Evolutionary conservation across 2,797 vertebrate species (phyloP).

Genomic region (Echeneis naucrates): DNA sequence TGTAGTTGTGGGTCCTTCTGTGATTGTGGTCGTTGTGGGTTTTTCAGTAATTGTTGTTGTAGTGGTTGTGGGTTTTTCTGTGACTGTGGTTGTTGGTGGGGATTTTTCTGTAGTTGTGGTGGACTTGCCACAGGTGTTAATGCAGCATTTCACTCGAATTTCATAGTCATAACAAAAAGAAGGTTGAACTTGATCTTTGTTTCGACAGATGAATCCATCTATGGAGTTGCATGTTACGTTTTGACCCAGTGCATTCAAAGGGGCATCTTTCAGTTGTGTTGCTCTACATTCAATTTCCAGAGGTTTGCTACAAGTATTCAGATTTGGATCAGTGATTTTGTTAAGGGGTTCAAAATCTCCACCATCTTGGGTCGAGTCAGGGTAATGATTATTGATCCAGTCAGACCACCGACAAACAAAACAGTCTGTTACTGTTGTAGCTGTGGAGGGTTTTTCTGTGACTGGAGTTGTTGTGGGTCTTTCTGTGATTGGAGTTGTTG

Average conservation of each 20-base stretch:
- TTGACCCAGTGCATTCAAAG: slow-evolving; percentile 73
- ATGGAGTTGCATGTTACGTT: slow-evolving; percentile 76
- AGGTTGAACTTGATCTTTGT: slow-evolving; percentile 55
- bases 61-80: neutral
- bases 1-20: accelerated
- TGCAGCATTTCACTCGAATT: slow-evolving; percentile 84
- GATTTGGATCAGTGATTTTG: slow-evolving; percentile 72
- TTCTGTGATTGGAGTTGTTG: neutral
- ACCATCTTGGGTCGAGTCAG: slow-evolving; percentile 16
- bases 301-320: slow-evolving; percentile 73
- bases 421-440: neutral
- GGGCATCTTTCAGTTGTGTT: slow-evolving; percentile 25
- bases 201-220: slow-evolving; percentile 82
- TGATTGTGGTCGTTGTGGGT: neutral
- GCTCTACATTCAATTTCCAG: slow-evolving; percentile 84
- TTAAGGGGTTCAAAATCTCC: slow-evolving; percentile 85
- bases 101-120: neutral
- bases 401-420: slow-evolving; percentile 81
- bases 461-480: too few relatives aligned
- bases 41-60: neutral
- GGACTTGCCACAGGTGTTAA: slow-evolving; percentile 32
- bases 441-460: neutral
- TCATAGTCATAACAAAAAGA: slow-evolving; percentile 84
- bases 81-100: accelerated
- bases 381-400: slow-evolving; percentile 81